Percentiles rank a stretch among this genome's conserved stretches.
These are phyloP conservation scores for Metopolophium dirhodum DNA, from an alignment of 1,140 invertebrate genomes.

Conservation along the genomic window DNA sequence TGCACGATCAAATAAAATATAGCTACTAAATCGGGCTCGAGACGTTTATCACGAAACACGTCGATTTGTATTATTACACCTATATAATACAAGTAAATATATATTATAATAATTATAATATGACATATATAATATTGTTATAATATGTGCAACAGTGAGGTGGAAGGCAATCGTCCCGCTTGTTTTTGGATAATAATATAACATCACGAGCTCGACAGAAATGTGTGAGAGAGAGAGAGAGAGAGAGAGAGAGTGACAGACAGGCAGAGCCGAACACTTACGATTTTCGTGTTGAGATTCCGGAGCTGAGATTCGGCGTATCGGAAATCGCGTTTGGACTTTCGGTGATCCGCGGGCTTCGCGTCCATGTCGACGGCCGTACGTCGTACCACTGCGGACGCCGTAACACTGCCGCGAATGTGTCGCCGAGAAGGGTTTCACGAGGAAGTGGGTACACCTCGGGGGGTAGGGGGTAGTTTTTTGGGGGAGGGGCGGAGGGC, in stretches of 20 bases:
- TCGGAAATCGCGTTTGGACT: slow-evolving; percentile 40
- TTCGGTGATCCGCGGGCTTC: neutral
- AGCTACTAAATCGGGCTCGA: no score
- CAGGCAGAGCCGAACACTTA: neutral
- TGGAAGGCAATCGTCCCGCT: neutral
- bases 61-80: neutral
- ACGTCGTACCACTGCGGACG: neutral
- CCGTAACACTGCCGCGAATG: neutral
- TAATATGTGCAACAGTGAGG: neutral
- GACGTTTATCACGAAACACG: no score
- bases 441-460: neutral
- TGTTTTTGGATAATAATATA: neutral
- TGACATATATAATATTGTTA: neutral
- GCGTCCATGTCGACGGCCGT: neutral
- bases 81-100: no score
- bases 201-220: neutral
- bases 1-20: no score
- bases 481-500: neutral
- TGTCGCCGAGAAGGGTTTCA: neutral
- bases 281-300: slow-evolving; percentile 46
- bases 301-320: slow-evolving; percentile 33
- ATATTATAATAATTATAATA: no score
- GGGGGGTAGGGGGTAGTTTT: neutral
- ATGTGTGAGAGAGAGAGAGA: neutral
- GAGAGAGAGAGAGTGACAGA: neutral